Base-by-base conservation (phyloP, 2,797 vertebrate species). In the Hypotaenidia philippensis region DNA sequence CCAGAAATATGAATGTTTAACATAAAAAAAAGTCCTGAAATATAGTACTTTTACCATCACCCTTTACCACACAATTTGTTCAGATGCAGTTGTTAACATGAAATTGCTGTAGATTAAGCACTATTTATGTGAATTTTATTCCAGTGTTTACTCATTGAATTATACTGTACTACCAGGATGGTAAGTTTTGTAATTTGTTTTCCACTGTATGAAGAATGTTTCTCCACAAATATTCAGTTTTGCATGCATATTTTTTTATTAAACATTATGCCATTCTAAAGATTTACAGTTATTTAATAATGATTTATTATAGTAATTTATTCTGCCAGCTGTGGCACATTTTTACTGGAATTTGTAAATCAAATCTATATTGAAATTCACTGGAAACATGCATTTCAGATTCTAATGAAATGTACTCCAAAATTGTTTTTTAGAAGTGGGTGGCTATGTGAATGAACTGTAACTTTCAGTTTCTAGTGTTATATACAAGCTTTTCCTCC, bases 281-380 rank as follows among this genome's bases (percentile, higher is more conserved):
- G 97, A 98, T 98, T 98, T 98, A 98, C 92, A 95, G 97, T 98
- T 98, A 98, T 98, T 98, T 98, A 97, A 97, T 97, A 98, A 97
- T 96, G 97, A 98, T 98, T 98, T 98, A 97, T 97, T 96, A 81
- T 84, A 94, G 97, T 98, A 97, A 98, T 97, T 97, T 98, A 96
- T 98, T 95, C 95, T 92, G 53, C 95, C 94, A 97, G 96, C 97
- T 97, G 96, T 97, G 95, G 88, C 93, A 98, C 82, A 97, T 96
- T 97, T 98, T 96, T 92, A 94, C 89, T 94, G 83, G 96, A 98
- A 97, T 98, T 98, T 97, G 96, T 98, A 97, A 98, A 97, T 97
- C 97, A 97, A 91, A 96, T 96, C 83, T 96, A 78, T 96, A 97
- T 95, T 96, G 96, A 97, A 96, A 97, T 97, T 96, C 97, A 92